Conservation (phyloP, 2,888 invertebrate genomes). For the Drosophila mettleri region DNA sequence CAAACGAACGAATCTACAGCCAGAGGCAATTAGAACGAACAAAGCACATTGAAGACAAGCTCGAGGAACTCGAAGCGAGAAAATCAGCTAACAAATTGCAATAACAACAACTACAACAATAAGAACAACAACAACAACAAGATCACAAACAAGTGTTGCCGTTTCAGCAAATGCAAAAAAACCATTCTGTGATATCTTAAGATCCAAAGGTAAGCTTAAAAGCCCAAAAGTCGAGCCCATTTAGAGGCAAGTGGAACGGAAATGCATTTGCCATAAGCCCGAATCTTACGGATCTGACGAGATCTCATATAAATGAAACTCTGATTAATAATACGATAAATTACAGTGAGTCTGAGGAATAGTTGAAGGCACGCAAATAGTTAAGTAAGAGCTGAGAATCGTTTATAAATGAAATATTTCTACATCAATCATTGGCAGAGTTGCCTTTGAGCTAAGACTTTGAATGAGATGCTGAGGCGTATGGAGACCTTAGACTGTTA, state of each 20-base stretch:
- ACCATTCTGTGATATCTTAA: constrained; percentile 80
- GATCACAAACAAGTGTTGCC: constrained; percentile 54
- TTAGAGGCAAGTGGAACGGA: constrained; percentile 43
- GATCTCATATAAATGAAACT: not conserved
- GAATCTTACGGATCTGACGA: not conserved
- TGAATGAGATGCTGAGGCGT: too few species aligned
- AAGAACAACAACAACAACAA: constrained; percentile 18
- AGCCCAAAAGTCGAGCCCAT: constrained; percentile 28
- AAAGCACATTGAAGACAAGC: constrained; percentile 30
- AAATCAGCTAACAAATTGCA: constrained; percentile 33
- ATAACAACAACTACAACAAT: constrained; percentile 1
- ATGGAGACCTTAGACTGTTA: too few species aligned
- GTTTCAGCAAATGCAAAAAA: constrained; percentile 56
- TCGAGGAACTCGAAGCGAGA: constrained; percentile 25
- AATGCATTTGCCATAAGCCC: constrained; percentile 38
- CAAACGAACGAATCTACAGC: constrained; percentile 18
- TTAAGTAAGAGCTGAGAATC: too few species aligned
- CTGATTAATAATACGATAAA: too few species aligned
- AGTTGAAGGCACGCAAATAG: too few species aligned
- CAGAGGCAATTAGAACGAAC: constrained; percentile 43
- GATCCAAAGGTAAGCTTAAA: constrained; percentile 77
- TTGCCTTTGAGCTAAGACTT: too few species aligned
- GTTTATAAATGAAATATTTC: too few species aligned
- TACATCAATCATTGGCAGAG: too few species aligned
- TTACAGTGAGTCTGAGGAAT: too few species aligned